A percentile compares a stretch with the other conserved stretches of the same genome.
These are phyloP conservation scores for Eueides isabella DNA, from an alignment of 1,140 invertebrate species.

Conservation along the genomic window DNA sequence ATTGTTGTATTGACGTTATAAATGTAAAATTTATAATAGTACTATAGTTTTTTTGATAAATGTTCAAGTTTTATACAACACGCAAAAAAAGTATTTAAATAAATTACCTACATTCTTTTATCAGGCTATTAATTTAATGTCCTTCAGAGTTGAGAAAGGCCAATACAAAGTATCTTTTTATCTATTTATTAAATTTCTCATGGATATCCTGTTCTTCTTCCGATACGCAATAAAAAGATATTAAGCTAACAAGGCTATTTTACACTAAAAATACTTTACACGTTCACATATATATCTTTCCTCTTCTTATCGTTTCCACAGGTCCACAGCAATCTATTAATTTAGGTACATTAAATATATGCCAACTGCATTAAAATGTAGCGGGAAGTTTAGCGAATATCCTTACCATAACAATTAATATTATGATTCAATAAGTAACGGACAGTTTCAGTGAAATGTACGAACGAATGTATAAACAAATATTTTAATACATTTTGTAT, in stretches of 20 bases:
- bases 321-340: background rate
- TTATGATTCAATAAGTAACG: too few species aligned
- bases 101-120: background rate
- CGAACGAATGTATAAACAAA: too few species aligned
- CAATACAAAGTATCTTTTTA: background rate
- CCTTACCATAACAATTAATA: too few species aligned
- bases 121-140: background rate
- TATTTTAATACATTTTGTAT: too few species aligned
- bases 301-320: background rate
- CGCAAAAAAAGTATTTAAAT: background rate
- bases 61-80: background rate
- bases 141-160: background rate
- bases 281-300: background rate
- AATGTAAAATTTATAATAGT: too few species aligned
- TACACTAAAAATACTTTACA: background rate
- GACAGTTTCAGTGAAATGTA: too few species aligned
- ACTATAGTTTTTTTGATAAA: too few species aligned
- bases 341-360: too few species aligned
- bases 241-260: background rate
- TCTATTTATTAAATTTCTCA: background rate
- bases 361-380: too few species aligned
- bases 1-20: too few species aligned
- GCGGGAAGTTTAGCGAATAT: too few species aligned
- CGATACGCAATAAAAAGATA: background rate
- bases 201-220: background rate